Evolutionary conservation across 1,140 invertebrate genomes (phyloP).

Genomic region (Chrysoperla carnea): DNA sequence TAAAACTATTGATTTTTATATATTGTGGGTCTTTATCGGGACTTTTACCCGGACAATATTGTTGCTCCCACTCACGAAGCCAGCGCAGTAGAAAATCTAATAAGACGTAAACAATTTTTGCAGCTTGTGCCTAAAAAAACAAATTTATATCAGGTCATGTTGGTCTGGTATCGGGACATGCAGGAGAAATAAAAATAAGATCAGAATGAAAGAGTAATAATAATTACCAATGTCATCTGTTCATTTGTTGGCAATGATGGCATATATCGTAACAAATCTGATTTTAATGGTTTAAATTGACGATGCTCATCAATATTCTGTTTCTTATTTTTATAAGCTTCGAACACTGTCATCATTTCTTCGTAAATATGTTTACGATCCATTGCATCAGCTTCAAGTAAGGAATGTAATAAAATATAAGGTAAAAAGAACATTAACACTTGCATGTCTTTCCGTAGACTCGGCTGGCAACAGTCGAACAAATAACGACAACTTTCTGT

Average conservation of each 20-base stretch:
- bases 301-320: not conserved
- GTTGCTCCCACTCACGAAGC: not conserved
- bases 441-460: conserved; percentile 46
- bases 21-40: not conserved
- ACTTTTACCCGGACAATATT: conserved; percentile 18
- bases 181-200: no score
- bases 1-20: conserved; percentile 23
- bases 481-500: conserved; percentile 31
- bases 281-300: not conserved
- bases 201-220: no score
- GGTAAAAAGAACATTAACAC: conserved; percentile 53
- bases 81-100: not conserved
- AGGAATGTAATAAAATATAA: conserved; percentile 41
- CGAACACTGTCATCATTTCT: conserved; percentile 34
- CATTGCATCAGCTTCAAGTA: conserved; percentile 26
- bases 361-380: conserved; percentile 23
- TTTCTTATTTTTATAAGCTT: conserved; percentile 9
- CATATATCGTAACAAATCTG: not conserved
- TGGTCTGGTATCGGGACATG: no score
- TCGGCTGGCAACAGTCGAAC: conserved; percentile 44
- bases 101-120: not conserved
- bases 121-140: no score
- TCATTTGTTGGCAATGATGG: no score
- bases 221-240: no score
- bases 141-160: no score